A percentile compares a stretch with the other conserved stretches of the same genome.
phyloP scores from a whole-genome alignment of 2,888 invertebrate genomes.

The Agrilus cyanescens region DNA sequence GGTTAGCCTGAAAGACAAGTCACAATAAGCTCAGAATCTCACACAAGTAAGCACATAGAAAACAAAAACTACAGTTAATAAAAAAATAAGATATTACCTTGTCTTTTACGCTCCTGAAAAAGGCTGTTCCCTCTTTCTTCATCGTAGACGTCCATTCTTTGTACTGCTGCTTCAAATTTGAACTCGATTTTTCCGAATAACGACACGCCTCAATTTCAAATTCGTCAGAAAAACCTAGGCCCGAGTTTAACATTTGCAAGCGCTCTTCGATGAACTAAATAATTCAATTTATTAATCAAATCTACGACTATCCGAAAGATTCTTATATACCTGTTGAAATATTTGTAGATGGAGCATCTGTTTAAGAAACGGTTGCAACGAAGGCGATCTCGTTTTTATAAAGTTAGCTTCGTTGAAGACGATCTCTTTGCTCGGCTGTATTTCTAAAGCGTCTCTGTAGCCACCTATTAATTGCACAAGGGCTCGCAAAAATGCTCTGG shows the following conservation, averaged over 20 bases:
- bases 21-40: background rate
- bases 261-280: conserved; percentile 88
- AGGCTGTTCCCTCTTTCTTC: conserved; percentile 69
- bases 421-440: conserved; percentile 58
- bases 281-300: conserved; percentile 5
- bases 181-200: conserved; percentile 53
- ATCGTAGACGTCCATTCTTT: conserved; percentile 71
- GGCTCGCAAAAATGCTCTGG: conserved; percentile 82
- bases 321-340: conserved; percentile 66
- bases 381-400: conserved; percentile 69
- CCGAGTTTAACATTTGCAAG: conserved; percentile 83
- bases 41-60: conserved; percentile 3
- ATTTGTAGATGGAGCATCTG: conserved; percentile 90
- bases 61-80: conserved; percentile 1
- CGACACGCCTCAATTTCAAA: conserved; percentile 83
- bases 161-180: conserved; percentile 56
- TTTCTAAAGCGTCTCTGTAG: conserved; percentile 81
- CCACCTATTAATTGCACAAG: conserved; percentile 91
- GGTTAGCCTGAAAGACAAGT: conserved; percentile 68
- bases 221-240: conserved; percentile 85
- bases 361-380: conserved; percentile 78
- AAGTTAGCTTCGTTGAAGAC: conserved; percentile 82
- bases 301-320: background rate
- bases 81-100: conserved; percentile 48
- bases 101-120: conserved; percentile 78